These are phyloP conservation scores for Bombyx mori DNA, from an alignment of 1,140 invertebrate genomes.

Conservation along the genomic window ASM3026992v2 NC_085111.1:5756501-5757000, in stretches of 20 bases:
- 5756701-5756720: constrained; percentile 56
- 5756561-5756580: constrained; percentile 45
- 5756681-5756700: constrained; percentile 59
- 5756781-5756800: constrained; percentile 11
- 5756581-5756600: constrained; percentile 44
- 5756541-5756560: constrained; percentile 64
- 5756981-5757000: not conserved
- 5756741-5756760: constrained; percentile 48
- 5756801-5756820: constrained; percentile 11
- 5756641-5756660: constrained; percentile 42
- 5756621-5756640: constrained; percentile 35
- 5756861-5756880: constrained; percentile 25
- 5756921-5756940: constrained; percentile 58
- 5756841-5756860: constrained; percentile 17
- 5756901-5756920: constrained; percentile 41
- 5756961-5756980: constrained; percentile 35
- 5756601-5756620: constrained; percentile 47
- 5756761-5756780: constrained; percentile 24
- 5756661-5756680: constrained; percentile 51
- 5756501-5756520: constrained; percentile 66
- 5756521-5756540: constrained; percentile 60
- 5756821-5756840: constrained; percentile 7
- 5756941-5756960: constrained; percentile 39
- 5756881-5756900: constrained; percentile 15
- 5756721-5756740: constrained; percentile 63